phyloP scores from a whole-genome alignment of 2,113 vertebrate genomes.

The Cyprinodon variegatus region DNA sequence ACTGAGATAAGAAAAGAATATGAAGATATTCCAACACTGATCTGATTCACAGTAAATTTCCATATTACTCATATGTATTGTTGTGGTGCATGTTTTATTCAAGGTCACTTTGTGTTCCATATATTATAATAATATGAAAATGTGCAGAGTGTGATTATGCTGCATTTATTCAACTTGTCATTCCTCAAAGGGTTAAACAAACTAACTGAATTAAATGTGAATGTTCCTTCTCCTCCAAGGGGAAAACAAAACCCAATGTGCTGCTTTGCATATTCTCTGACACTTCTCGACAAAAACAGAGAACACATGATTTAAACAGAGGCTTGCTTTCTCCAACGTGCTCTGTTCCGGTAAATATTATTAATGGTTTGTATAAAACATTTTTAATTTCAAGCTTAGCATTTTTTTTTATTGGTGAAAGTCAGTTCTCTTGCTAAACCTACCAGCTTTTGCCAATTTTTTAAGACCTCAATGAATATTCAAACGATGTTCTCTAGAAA shows the following conservation, averaged over 20 bases:
- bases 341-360: conserved; percentile 93
- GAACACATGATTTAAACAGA: conserved; percentile 94
- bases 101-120: conserved; percentile 79
- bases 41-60: conserved; percentile 77
- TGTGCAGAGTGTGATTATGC: conserved; percentile 80
- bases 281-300: conserved; percentile 79
- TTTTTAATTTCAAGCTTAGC: conserved; percentile 79
- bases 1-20: conserved; percentile 65
- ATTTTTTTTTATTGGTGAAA: conserved; percentile 84
- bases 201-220: conserved; percentile 75
- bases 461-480: conserved; percentile 96
- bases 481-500: conserved; percentile 90
- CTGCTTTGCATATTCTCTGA: conserved; percentile 88
- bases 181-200: conserved; percentile 80
- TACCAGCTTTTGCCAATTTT: conserved; percentile 87
- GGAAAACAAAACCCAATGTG: conserved; percentile 66
- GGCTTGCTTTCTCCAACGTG: conserved; percentile 88
- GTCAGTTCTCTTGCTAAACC: conserved; percentile 83
- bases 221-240: conserved; percentile 58
- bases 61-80: conserved; percentile 83
- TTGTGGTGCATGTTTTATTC: conserved; percentile 73
- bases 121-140: conserved; percentile 71
- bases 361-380: conserved; percentile 86
- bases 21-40: conserved; percentile 73
- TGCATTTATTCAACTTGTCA: conserved; percentile 80